Conservation (phyloP, 1,140 invertebrate species). For the Diploscapter pachys region DNA sequence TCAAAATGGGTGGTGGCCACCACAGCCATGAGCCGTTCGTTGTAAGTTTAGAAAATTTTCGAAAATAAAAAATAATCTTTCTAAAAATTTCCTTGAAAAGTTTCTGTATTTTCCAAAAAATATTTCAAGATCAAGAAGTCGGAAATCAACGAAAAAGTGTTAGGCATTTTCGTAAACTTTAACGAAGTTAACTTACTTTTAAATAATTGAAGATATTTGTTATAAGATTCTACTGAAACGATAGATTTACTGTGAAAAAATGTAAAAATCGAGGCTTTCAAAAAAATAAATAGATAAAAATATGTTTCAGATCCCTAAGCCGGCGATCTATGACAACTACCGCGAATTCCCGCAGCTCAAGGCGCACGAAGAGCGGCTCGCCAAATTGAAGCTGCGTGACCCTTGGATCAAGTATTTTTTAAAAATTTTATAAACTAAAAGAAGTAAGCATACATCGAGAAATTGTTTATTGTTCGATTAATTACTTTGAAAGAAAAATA, state of each 20-base stretch:
- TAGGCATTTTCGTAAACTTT: background rate
- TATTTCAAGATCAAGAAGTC: background rate
- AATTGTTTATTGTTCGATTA: too few relatives aligned
- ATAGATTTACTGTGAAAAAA: background rate
- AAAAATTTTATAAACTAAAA: background rate
- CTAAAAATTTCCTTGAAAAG: too few relatives aligned
- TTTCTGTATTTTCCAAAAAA: too few relatives aligned
- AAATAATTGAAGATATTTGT: too few relatives aligned
- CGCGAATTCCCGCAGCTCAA: conserved; percentile 35
- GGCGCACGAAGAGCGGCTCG: conserved; percentile 36
- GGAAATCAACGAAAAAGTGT: too few relatives aligned
- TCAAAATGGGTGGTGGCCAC: conserved; percentile 38
- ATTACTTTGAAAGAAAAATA: too few relatives aligned
- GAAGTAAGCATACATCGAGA: too few relatives aligned
- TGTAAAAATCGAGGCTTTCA: too few relatives aligned
- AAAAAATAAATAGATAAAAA: too few relatives aligned
- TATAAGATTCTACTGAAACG: too few relatives aligned
- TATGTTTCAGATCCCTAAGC: conserved; percentile 29
- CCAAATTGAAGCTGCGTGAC: conserved; percentile 39
- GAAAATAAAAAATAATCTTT: too few relatives aligned
- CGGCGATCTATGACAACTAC: conserved; percentile 40
- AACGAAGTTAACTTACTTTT: background rate
- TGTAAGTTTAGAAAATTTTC: too few relatives aligned
- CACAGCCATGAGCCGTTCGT: conserved; percentile 37
- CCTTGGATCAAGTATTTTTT: conserved; percentile 37